Base-by-base conservation (phyloP, 2,113 vertebrate genomes). In the Trematocara marginatum region DNA sequence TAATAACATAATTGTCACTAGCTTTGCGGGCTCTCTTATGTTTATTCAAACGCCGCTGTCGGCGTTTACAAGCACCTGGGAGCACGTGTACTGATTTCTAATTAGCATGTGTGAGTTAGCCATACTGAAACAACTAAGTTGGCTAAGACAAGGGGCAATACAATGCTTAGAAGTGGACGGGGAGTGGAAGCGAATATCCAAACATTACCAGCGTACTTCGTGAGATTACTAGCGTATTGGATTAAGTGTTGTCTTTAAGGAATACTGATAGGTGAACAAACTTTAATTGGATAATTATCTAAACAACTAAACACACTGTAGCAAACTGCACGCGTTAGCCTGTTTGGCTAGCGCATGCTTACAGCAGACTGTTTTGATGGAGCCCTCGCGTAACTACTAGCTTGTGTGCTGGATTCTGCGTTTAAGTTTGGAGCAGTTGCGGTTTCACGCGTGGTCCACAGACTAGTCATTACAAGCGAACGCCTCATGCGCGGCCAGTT, bases 341-440 rank as follows among this genome's bases (percentile, higher is more conserved):
- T 53, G 40, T 61, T 52, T 47, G 15, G 85, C 85, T 88, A 93
- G 79, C 89, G 53, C 90, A 88, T 90, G 90, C 85, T 53, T 1
- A 69, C 15, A 7, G 13, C 69, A 4, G 42, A 74, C 71, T 92
- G 90, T 94, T 92, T 92, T 93, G 90, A 87, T 86, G 83, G 82
- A 85, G 79, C 87, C 51, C n/a, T 66, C 71, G 47, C 42, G 61
- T 69, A 2, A 2, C 83, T 74, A 35, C 79, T 91, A 83, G 92
- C 92, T 90, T 86, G 88, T 89, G 87, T 86, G 56, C 10, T 79
- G 85, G 20, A 52, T 82, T 90, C 16, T 64, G 15, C 52, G 51
- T 64, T 29, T 29, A 90, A 93, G 76, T 92, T 93, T 89, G 84
- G 61, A 79, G 79, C 51, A 40, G 78, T 84, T 74, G 66, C 56